These are phyloP conservation scores for Melanargia galathea DNA, from an alignment of 2,888 invertebrate species.

Conservation along the genomic window DNA sequence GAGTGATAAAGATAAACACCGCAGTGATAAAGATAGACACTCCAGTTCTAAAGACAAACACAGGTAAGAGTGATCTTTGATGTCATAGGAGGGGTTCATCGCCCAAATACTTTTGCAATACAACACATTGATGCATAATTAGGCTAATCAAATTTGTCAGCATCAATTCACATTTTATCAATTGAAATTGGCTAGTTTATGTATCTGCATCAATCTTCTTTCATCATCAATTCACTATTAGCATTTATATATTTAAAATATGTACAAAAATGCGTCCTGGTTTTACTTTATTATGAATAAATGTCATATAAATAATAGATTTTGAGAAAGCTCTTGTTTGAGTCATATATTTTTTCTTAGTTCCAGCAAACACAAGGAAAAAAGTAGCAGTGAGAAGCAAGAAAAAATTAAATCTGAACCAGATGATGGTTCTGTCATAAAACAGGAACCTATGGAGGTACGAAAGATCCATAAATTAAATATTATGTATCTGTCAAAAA, in stretches of 20 bases:
- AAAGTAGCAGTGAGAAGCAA: conserved; percentile 58
- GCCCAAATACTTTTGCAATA: background rate
- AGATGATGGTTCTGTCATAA: conserved; percentile 62
- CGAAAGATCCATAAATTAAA: background rate
- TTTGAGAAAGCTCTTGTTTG: background rate
- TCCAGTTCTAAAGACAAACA: conserved; percentile 83
- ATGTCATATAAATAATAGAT: no score
- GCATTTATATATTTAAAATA: no score
- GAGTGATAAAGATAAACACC: conserved; percentile 70
- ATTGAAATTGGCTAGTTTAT: no score
- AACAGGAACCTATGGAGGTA: conserved; percentile 72
- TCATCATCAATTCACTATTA: no score
- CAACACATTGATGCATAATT: no score
- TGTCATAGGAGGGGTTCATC: background rate
- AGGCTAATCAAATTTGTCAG: no score
- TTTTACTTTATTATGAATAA: no score
- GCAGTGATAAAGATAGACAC: conserved; percentile 71
- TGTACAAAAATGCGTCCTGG: no score
- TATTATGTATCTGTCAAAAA: no score
- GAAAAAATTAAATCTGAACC: conserved; percentile 60
- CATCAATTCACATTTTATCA: no score
- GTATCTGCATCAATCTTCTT: no score
- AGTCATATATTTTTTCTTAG: conserved; percentile 31
- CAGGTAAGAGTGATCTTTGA: conserved; percentile 54
- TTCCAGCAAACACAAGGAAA: conserved; percentile 69